Conservation (phyloP, 2,888 invertebrate genomes). For the Cyrtodaria siliqua region DNA sequence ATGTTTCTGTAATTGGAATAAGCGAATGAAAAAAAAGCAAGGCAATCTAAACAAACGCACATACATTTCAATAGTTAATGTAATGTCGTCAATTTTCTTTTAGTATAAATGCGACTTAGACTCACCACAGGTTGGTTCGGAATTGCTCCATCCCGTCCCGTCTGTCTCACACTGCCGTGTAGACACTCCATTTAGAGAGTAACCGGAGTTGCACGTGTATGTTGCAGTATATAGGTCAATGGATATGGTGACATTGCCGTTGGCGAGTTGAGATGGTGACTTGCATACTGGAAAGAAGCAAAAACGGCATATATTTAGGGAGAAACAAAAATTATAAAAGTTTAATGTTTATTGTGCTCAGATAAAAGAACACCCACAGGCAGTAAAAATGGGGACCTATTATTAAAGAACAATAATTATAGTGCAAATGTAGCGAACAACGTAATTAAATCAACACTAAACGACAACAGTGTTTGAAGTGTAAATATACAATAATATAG, state of each 20-base stretch:
- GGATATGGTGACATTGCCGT: constrained; percentile 28
- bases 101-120: not conserved
- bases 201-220: constrained; percentile 39
- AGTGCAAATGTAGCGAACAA: too few relatives aligned
- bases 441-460: too few relatives aligned
- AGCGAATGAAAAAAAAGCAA: too few relatives aligned
- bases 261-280: constrained; percentile 10
- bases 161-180: constrained; percentile 27
- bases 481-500: too few relatives aligned
- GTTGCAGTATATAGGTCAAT: constrained; percentile 19
- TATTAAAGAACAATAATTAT: too few relatives aligned
- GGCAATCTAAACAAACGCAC: not conserved
- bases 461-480: too few relatives aligned
- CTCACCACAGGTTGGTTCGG: constrained; percentile 40
- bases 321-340: too few relatives aligned
- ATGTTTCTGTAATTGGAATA: constrained; percentile 29
- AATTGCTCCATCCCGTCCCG: constrained; percentile 40
- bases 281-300: constrained; percentile 42
- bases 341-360: too few relatives aligned
- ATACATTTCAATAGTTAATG: not conserved
- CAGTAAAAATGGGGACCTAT: too few relatives aligned
- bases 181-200: constrained; percentile 20
- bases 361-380: too few relatives aligned
- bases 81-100: not conserved
- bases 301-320: too few relatives aligned